A percentile compares a stretch with the other conserved stretches of the same genome.
These are phyloP conservation scores for Aleiodes testaceus DNA, from an alignment of 2,888 invertebrate genomes.

Conservation along the genomic window DNA sequence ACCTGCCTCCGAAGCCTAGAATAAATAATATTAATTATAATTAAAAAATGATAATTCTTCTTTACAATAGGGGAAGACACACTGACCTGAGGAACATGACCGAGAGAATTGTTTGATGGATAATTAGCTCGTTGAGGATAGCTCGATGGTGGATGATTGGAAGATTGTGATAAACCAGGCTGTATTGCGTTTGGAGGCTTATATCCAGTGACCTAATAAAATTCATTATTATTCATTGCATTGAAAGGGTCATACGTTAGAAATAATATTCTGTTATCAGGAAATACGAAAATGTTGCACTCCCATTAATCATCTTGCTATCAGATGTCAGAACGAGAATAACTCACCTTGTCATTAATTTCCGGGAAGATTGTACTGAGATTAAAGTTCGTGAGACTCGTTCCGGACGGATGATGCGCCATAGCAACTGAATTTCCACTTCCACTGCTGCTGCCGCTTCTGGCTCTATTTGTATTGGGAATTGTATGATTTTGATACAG, in stretches of 20 bases:
- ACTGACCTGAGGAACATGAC: conserved; percentile 67
- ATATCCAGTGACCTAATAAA: conserved; percentile 66
- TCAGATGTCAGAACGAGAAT: not conserved
- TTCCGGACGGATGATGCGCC: conserved; percentile 72
- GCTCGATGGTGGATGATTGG: conserved; percentile 63
- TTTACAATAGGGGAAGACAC: conserved; percentile 20
- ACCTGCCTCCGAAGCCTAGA: conserved; percentile 61
- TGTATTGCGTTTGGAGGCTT: conserved; percentile 66
- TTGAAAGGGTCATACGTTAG: not conserved
- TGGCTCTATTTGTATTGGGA: conserved; percentile 57
- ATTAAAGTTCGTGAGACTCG: conserved; percentile 84
- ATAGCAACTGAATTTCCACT: conserved; percentile 63
- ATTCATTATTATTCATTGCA: conserved; percentile 1
- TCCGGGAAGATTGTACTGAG: conserved; percentile 89
- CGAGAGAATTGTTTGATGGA: conserved; percentile 63
- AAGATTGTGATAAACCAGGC: conserved; percentile 63
- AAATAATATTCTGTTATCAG: not conserved
- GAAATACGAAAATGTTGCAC: not conserved
- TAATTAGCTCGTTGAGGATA: conserved; percentile 68
- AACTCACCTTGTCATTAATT: conserved; percentile 78
- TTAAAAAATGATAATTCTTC: conserved; percentile 9
- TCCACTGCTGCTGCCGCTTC: conserved; percentile 39
- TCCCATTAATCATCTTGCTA: not conserved
- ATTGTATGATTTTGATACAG: conserved; percentile 69
- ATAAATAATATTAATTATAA: conserved; percentile 33